Base-by-base conservation (phyloP, 2,888 invertebrate species). In the Phania funesta region DNA sequence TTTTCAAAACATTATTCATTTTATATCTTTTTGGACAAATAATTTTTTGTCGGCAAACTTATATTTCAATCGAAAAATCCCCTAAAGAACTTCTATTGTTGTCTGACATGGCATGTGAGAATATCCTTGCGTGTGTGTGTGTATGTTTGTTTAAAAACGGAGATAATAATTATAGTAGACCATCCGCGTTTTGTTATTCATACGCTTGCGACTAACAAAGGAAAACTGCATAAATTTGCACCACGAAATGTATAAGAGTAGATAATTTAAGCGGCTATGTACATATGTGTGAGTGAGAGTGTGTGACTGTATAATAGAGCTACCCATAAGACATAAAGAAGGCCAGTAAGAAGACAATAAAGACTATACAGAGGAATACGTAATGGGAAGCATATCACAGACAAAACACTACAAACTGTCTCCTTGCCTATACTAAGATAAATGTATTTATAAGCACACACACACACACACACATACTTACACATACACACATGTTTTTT, bases 121-220 rank as follows among this genome's bases (percentile, higher is more conserved):
- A 4, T 6, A 44, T 29, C 8, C 32, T 1, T 20, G 13, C 9
- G 3, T 64, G 13, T 11, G n/a, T 44, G 44, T 68, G 68, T 48
- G 11, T 22, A n/a, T 46, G n/a, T n/a, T 2, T 29, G 48, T 38
- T 48, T 58, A 41, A 68, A 32, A 62, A 46, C 46, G 62, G 60
- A 70, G 70, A 77, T 77, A 70, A 70, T 64, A 68, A 77, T 77
- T 77, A 62, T 64, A 24, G 20, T 38, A 70, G 54, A 77, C 62
- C 70, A 54, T 77, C 29, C 58, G 16, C 68, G 41, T 56, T 71
- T 65, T 71, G 62, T 38, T 65, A 58, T 56, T 64, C 71, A 50
- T 41, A 24, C 44, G 29, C 24, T 38, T 26, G n/a, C n/a, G n/a
- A n/a, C n/a, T n/a, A n/a, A 50, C 46, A 46, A 46, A 71, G 50